A percentile compares a stretch with the other conserved stretches of the same genome.
phyloP scores from a whole-genome alignment of 2,113 vertebrate genomes.

The Mustelus asterias region DNA sequence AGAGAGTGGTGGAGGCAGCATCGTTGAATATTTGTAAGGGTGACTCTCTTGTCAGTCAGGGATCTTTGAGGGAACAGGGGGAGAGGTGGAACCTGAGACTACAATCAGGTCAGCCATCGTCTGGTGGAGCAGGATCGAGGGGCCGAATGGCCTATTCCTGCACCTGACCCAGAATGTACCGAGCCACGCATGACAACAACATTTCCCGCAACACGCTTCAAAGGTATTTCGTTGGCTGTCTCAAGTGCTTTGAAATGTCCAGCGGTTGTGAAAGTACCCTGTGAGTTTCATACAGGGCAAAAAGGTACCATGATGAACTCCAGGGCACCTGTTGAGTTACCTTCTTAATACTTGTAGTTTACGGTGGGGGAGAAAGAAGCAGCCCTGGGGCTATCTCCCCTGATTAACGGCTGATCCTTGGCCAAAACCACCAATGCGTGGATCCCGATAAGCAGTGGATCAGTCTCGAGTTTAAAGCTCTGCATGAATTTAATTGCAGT shows the following conservation, averaged over 20 bases:
- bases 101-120: no score
- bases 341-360: neutral
- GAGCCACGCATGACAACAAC: neutral
- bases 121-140: no score
- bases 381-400: neutral
- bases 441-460: neutral
- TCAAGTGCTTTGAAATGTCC: neutral
- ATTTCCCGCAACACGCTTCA: neutral
- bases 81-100: no score
- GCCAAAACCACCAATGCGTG: neutral
- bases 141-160: no score
- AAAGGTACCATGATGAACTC: neutral
- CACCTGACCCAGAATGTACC: neutral
- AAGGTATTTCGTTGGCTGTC: neutral
- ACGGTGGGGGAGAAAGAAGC: neutral
- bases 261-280: neutral
- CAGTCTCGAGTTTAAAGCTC: neutral
- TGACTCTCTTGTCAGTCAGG: no score
- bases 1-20: no score
- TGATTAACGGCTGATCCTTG: neutral
- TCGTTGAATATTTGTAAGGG: no score
- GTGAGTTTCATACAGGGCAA: neutral
- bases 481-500: neutral
- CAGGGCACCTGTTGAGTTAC: neutral
- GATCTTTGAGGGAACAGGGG: no score